Conservation (phyloP, 1,140 invertebrate species). For the Reticulitermes speratus region DNA sequence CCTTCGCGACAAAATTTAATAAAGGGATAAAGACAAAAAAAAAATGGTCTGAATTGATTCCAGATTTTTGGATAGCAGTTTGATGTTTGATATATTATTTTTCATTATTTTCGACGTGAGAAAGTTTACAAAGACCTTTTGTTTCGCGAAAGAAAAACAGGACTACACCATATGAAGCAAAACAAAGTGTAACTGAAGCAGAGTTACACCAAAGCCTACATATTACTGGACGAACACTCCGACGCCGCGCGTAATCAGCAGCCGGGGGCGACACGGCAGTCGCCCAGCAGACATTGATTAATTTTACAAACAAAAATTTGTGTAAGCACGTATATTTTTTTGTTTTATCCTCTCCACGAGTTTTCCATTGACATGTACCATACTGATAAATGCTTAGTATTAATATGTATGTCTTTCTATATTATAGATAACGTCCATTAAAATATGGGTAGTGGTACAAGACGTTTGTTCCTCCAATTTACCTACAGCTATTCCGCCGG, state of each 20-base stretch:
- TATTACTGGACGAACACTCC: background rate
- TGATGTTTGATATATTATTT: background rate
- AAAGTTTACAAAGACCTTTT: background rate
- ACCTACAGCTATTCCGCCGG: background rate
- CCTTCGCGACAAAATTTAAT: background rate
- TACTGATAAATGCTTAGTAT: background rate
- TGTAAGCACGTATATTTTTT: background rate
- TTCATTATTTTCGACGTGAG: background rate
- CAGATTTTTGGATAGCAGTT: background rate
- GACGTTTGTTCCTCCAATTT: background rate
- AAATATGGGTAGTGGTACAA: slow-evolving; percentile 10
- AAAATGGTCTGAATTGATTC: background rate
- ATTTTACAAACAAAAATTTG: slow-evolving; percentile 12
- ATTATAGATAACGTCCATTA: slow-evolving; percentile 26
- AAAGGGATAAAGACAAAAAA: background rate
- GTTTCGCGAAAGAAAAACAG: background rate
- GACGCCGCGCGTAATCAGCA: background rate
- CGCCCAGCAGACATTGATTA: background rate
- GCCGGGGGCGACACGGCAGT: background rate
- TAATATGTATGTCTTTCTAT: slow-evolving; percentile 28
- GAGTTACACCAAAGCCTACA: background rate
- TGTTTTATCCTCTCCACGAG: background rate
- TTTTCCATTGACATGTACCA: slow-evolving; percentile 4
- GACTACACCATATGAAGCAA: background rate
- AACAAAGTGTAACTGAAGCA: background rate